Conservation (phyloP, 2,797 vertebrate species). For the Crocodylus rhombifer region DNA sequence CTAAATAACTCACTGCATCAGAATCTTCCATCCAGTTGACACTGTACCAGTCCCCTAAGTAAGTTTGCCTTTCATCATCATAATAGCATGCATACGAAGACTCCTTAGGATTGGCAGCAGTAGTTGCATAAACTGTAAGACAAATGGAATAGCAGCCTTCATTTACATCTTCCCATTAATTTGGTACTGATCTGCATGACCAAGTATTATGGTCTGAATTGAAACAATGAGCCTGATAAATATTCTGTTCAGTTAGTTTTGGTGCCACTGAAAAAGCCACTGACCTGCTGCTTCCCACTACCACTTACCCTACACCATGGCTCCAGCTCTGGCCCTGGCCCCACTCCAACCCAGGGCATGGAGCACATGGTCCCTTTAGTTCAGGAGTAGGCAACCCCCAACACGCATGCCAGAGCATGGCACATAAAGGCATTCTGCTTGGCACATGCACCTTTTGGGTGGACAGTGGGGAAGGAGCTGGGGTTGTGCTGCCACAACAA, state of each 20-base stretch:
- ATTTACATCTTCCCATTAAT: neutral
- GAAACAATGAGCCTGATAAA: conserved; percentile 12
- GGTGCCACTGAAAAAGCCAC: neutral
- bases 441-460: too few species aligned
- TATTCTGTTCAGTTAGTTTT: neutral
- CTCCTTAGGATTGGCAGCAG: conserved; percentile 90
- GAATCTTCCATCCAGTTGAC: conserved; percentile 99
- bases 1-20: conserved; percentile 83
- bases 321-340: too few species aligned
- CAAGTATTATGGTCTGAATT: neutral
- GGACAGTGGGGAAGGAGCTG: too few species aligned
- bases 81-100: conserved; percentile 98
- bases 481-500: too few species aligned
- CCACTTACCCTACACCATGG: too few species aligned
- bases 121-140: conserved; percentile 92
- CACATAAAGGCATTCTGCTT: too few species aligned
- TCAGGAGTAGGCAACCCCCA: too few species aligned
- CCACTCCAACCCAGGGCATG: too few species aligned
- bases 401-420: too few species aligned
- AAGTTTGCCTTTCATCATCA: conserved; percentile 90
- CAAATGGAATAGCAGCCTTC: neutral
- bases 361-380: too few species aligned
- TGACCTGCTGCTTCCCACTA: too few species aligned
- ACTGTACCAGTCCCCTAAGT: conserved; percentile 97
- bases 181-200: neutral